Evolutionary conservation across 2,113 vertebrate genomes (phyloP).

Genomic region (Campylorhamphus procurvoides): DNA sequence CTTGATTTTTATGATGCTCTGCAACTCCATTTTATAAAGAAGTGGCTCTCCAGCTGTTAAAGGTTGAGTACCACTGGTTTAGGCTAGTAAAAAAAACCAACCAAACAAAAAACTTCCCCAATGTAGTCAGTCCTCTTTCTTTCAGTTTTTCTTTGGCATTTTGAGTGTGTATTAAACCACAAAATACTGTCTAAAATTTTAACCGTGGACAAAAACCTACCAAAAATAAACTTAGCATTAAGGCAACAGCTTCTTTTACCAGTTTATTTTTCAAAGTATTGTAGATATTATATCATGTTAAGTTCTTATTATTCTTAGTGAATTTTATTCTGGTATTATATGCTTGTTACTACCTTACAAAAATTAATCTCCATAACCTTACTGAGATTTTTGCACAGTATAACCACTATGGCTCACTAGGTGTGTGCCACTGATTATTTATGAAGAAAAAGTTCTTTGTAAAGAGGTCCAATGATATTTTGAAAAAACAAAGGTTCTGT

Average conservation of each 20-base stretch:
- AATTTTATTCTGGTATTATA: conserved; percentile 28
- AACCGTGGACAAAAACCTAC: background rate
- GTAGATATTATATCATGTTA: conserved; percentile 14
- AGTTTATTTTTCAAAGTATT: conserved; percentile 39
- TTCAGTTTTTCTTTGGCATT: conserved; percentile 46
- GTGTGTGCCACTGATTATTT: conserved; percentile 7
- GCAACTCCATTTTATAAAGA: conserved; percentile 67
- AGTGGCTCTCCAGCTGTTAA: conserved; percentile 78
- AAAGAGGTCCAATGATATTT: background rate
- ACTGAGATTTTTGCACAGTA: conserved; percentile 4
- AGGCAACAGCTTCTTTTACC: conserved; percentile 54
- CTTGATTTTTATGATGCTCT: conserved; percentile 68
- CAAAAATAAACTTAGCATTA: conserved; percentile 30
- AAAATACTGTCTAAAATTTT: conserved; percentile 66
- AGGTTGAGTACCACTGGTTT: conserved; percentile 79
- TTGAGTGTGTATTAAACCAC: conserved; percentile 39
- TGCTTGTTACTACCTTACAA: conserved; percentile 48
- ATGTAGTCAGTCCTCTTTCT: conserved; percentile 14
- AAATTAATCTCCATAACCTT: background rate
- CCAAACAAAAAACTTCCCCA: background rate
- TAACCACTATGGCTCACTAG: background rate
- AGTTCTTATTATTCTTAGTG: conserved; percentile 7
- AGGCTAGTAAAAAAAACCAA: conserved; percentile 48
- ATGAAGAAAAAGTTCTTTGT: background rate
- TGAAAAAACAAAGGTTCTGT: background rate